Evolutionary conservation across 2,797 vertebrate species (phyloP).

Genomic region (Smutsia gigantea): DNA sequence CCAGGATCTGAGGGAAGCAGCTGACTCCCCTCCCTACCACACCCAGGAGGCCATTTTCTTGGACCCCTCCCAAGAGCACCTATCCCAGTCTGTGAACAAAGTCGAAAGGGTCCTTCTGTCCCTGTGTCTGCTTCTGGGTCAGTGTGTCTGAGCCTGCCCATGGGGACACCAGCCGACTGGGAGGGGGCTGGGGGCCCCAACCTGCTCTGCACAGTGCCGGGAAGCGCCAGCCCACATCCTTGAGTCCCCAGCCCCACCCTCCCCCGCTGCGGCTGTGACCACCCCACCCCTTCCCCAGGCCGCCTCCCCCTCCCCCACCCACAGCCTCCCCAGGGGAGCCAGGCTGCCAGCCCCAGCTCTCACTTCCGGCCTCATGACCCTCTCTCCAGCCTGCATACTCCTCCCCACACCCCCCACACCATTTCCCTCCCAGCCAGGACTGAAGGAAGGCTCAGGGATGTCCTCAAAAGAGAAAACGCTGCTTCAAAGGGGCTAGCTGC

Average conservation of each 20-base stretch:
- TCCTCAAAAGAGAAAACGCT: conserved; percentile 63
- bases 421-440: conserved; percentile 62
- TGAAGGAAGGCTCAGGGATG: conserved; percentile 63
- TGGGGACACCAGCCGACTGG: conserved; percentile 60
- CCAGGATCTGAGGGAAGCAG: conserved; percentile 70
- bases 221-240: conserved; percentile 81
- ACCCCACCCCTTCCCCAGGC: conserved; percentile 76
- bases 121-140: conserved; percentile 70
- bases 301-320: conserved; percentile 67
- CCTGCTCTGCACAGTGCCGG: conserved; percentile 76
- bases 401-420: conserved; percentile 42
- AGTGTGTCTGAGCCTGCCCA: conserved; percentile 73
- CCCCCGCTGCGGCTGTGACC: conserved; percentile 73
- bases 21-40: conserved; percentile 75
- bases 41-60: conserved; percentile 70
- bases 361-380: conserved; percentile 80
- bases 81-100: conserved; percentile 49
- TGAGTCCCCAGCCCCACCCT: conserved; percentile 76
- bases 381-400: conserved; percentile 65
- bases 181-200: conserved; percentile 70
- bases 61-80: conserved; percentile 72
- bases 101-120: conserved; percentile 69
- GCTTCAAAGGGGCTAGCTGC: conserved; percentile 29
- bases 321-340: conserved; percentile 72
- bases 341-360: conserved; percentile 77